phyloP scores from a whole-genome alignment of 2,888 invertebrate species.

The Drosophila subquinaria region DNA sequence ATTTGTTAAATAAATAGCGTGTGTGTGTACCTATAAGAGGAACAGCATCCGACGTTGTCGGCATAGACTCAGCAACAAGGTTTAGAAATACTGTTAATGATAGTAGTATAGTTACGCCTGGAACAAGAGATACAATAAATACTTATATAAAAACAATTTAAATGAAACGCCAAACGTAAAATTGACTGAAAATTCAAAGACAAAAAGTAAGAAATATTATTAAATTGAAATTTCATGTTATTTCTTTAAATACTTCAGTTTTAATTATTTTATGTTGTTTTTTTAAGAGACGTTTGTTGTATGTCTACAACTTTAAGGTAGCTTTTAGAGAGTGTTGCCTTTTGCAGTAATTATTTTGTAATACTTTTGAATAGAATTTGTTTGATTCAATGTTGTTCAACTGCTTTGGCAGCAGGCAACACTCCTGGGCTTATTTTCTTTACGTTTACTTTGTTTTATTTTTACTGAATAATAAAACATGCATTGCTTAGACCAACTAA shows the following conservation, averaged over 20 bases:
- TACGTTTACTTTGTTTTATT: conserved; percentile 51
- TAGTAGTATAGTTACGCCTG: conserved; percentile 98
- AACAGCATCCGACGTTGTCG: conserved; percentile 93
- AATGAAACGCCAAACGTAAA: conserved; percentile 68
- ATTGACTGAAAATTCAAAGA: conserved; percentile 68
- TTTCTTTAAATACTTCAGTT: conserved; percentile 48
- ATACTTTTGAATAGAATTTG: too few relatives aligned
- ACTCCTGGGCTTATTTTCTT: conserved; percentile 30
- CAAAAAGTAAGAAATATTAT: conserved; percentile 63
- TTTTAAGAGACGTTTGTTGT: conserved; percentile 30
- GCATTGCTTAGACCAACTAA: conserved; percentile 64
- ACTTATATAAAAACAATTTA: conserved; percentile 76
- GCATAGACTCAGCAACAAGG: conserved; percentile 98
- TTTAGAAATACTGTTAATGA: conserved; percentile 99
- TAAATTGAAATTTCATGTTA: conserved; percentile 29
- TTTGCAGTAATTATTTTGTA: neutral
- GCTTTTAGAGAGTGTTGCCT: conserved; percentile 46
- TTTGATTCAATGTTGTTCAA: neutral
- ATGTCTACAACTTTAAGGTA: conserved; percentile 42
- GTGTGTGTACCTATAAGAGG: conserved; percentile 91
- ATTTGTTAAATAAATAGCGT: conserved; percentile 59
- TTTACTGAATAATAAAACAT: conserved; percentile 64
- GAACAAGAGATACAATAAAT: conserved; percentile 85
- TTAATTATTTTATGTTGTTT: conserved; percentile 32
- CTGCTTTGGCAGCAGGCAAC: conserved; percentile 32